Percentiles rank a stretch among this genome's conserved stretches.
phyloP scores from a whole-genome alignment of 2,797 vertebrate genomes.

The Rhyacichthys aspro region DNA sequence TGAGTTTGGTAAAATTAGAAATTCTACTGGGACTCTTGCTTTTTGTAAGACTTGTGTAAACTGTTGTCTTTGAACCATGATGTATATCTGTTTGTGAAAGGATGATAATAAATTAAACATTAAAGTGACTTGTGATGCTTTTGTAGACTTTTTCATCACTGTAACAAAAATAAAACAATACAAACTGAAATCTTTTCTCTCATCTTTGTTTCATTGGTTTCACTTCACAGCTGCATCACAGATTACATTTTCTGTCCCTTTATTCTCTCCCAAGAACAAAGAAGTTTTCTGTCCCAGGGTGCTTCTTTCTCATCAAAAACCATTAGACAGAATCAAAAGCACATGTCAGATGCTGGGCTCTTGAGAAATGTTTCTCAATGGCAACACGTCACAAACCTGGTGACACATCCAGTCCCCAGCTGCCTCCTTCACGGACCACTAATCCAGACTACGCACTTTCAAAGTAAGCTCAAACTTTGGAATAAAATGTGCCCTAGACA shows the following conservation, averaged over 20 bases:
- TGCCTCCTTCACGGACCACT: constrained; percentile 40
- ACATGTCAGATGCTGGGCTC: constrained; percentile 58
- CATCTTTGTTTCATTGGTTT: neutral
- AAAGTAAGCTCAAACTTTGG: constrained; percentile 20
- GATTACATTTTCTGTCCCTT: constrained; percentile 6
- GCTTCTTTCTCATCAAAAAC: constrained; percentile 53
- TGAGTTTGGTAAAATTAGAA: too few relatives aligned
- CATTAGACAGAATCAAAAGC: constrained; percentile 58
- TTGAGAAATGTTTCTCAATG: constrained; percentile 57
- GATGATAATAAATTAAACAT: constrained; percentile 5
- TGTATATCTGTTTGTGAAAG: too few relatives aligned
- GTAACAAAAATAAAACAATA: constrained; percentile 7
- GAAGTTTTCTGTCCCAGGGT: constrained; percentile 40
- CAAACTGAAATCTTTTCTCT: constrained; percentile 14
- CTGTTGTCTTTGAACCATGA: too few relatives aligned
- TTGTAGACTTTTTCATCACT: too few relatives aligned
- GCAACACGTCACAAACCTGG: constrained; percentile 66
- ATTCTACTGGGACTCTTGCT: too few relatives aligned
- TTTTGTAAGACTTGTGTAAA: too few relatives aligned
- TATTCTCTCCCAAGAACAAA: constrained; percentile 30
- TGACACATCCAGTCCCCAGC: constrained; percentile 59
- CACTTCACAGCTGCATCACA: neutral
- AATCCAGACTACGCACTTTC: constrained; percentile 42
- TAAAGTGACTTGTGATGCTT: neutral
- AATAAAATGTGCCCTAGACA: constrained; percentile 31